Percentiles rank a stretch among this genome's conserved stretches.
Conservation (phyloP, 2,797 vertebrate genomes). For the Bradypodion pumilum region DNA sequence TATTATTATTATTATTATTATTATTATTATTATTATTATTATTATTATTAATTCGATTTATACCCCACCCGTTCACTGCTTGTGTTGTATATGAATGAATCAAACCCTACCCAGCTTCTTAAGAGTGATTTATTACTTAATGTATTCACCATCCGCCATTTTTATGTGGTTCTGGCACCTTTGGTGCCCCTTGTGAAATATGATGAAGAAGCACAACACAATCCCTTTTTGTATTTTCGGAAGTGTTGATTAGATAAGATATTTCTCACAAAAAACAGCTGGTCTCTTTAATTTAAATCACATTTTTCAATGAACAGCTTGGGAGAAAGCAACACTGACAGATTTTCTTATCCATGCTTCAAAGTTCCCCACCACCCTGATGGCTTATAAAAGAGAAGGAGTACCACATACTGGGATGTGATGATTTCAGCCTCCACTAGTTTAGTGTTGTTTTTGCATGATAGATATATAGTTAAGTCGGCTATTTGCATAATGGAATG, state of each 20-base stretch:
- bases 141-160: conserved; percentile 23
- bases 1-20: too few relatives aligned
- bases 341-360: neutral
- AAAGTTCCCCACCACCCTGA: neutral
- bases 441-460: too few relatives aligned
- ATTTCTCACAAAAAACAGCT: neutral
- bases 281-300: neutral
- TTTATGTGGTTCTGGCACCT: neutral
- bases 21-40: too few relatives aligned
- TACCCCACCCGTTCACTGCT: too few relatives aligned
- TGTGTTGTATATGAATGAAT: neutral
- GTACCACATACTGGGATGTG: too few relatives aligned
- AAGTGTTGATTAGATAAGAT: neutral
- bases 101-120: neutral
- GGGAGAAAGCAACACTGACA: neutral
- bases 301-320: neutral
- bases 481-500: too few relatives aligned
- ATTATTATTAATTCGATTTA: too few relatives aligned
- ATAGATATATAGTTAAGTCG: too few relatives aligned
- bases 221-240: neutral
- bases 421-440: too few relatives aligned
- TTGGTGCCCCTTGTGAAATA: neutral
- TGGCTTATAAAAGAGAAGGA: too few relatives aligned
- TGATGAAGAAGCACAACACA: neutral
- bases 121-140: conserved; percentile 12